These are phyloP conservation scores for Ricordea florida DNA, from an alignment of 92 coral and sea anemone genomes.

Conservation along the genomic window DNA sequence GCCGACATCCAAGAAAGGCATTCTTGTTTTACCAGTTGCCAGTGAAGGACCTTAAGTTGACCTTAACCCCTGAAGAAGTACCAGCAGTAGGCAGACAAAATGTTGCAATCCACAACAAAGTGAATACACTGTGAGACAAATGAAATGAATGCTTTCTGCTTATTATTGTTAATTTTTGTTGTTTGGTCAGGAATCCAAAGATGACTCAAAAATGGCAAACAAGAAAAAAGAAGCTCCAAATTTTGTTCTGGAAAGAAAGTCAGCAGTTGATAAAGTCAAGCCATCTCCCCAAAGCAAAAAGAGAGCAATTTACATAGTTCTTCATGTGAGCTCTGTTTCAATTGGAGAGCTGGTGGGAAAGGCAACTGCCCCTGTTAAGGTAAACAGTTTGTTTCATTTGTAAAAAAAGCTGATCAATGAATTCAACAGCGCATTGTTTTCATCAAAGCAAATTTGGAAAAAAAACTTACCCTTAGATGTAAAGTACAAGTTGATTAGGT, in stretches of 20 bases:
- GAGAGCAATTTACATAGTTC: slow-evolving; percentile 75
- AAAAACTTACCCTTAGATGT: too few species aligned
- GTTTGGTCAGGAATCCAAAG: not conserved
- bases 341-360: slow-evolving; percentile 73
- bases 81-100: too few species aligned
- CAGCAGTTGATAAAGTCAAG: too few species aligned
- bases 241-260: too few species aligned
- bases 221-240: slow-evolving; percentile 3
- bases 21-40: not conserved
- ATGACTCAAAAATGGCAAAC: not conserved
- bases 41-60: too few species aligned
- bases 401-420: too few species aligned
- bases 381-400: too few species aligned
- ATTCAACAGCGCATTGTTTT: not conserved
- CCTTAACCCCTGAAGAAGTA: too few species aligned
- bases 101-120: not conserved
- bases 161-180: not conserved
- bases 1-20: not conserved
- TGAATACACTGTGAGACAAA: not conserved
- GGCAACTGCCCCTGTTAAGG: slow-evolving; percentile 88
- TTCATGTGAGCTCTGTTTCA: slow-evolving; percentile 63
- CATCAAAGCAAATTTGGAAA: not conserved
- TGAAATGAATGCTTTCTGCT: not conserved
- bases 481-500: too few species aligned
- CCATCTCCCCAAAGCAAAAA: too few species aligned